Base-by-base conservation (phyloP, 1,140 invertebrate species). In the Belonocnema kinseyi region DNA sequence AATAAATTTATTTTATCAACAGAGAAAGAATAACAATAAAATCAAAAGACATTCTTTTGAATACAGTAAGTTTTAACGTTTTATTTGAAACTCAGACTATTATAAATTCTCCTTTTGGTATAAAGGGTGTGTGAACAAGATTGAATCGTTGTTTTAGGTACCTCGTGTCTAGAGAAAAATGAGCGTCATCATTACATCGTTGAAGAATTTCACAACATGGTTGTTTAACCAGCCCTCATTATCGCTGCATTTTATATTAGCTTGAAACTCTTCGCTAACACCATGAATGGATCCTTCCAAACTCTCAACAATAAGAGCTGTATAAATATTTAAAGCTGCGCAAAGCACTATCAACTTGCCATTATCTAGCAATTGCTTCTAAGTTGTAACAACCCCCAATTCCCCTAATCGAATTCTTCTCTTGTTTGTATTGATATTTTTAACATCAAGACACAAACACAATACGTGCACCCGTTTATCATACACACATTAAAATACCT, bases 231-330 rank as follows among this genome's bases (percentile, higher is more conserved):
- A 81, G 79, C 77, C 71, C 87, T 87, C 87, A 88, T 88, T 88
- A 88, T 85, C 80, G 81, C 80, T 85, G 82, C 87, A 88, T 88
- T 86, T 87, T 87, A 85, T 76, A 88, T 87, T 80, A 79, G 74
- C 73, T 72, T 72, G 52, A 70, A 80, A 74, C 76, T 53, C 77
- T 54, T 80, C 76, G 73, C 58, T 76, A 56, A 71, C 74, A 50
- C 75, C 77, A 73, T 71, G 76, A 80, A 77, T 52, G 17, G 14
- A 33, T 71, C 75, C 74, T 40, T 66, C 26, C 61, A 40, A 40
- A 46, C 61, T 46, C 61, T 66, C 33, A 26, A 33, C 40, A 66
- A 66, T 66, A 46, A 66, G 61, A 40, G 26, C 61, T 40, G 33
- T 66, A 66, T 66, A 66, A 66, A 66, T 66, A 66, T 66, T 66